Evolutionary conservation across 2,113 vertebrate genomes (phyloP), one percentile per base, ranked within the genome.

Genomic region (Lampris megalopsis): DNA sequence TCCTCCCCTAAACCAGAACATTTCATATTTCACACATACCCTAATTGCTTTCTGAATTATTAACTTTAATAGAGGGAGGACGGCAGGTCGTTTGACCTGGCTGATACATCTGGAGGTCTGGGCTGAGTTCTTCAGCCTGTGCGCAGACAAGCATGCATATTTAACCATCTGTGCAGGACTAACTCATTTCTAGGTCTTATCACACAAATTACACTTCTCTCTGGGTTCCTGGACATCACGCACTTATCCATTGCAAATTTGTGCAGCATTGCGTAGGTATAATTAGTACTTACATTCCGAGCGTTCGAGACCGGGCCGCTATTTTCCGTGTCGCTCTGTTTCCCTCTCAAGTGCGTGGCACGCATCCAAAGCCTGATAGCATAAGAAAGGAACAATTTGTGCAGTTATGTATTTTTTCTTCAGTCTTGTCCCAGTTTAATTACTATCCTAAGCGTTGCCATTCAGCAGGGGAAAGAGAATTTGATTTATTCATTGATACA

Each of bases 21-120:
- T 88, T 86, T 74, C 72, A 68, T 65, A 65, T 80, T 80, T 85
- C 68, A 77, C 77, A 81, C 61, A 10, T 45, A 56, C 63, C 57
- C 36, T 90, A 88, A 90, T 90, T 88, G 82, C 65, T 77, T 71
- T 85, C 60, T 89, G 78, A 89, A 90, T 91, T 86, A 93, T 93
- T 90, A 86, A 91, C 89, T 59, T 84, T 75, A 82, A 59, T 85
- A 72, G 83, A 84, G 50, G 77, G 80, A 73, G 11, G 58, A 75
- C 5, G 52, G 56, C 6, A 37, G 67, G 71, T 82, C 62, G 35
- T 77, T 73, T 81, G 43, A 83, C 65, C 63, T 67, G 49, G 73
- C 77, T 81, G 57, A 86, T 54, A 70, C 52, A 48, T 73, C 72
- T 75, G 63, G 66, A 78, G 79, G 65, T 69, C 65, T 80, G 78